Percentiles rank a stretch among this genome's conserved stretches.
These are phyloP conservation scores for Phasianus colchicus DNA, from an alignment of 2,113 vertebrate genomes.

Conservation along the genomic window DNA sequence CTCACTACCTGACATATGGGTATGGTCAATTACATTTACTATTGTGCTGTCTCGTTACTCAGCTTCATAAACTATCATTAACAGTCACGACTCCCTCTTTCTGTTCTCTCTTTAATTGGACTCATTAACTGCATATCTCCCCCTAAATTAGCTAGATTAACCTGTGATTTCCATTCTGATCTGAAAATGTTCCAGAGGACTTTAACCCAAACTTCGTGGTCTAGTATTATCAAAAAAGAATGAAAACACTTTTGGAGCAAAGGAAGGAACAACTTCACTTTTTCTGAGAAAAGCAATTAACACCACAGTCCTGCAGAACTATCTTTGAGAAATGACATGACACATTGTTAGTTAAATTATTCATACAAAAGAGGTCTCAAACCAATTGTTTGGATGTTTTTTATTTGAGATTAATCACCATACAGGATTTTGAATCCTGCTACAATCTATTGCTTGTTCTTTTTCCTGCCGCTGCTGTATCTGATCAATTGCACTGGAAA, in stretches of 20 bases:
- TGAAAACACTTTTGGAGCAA: background rate
- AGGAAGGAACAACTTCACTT: background rate
- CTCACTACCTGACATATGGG: background rate
- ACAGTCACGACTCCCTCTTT: background rate
- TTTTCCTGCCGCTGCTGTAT: background rate
- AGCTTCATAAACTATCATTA: background rate
- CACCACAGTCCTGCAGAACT: background rate
- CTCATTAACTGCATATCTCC: background rate
- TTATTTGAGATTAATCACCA: background rate
- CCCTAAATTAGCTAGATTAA: background rate
- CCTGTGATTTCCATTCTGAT: background rate
- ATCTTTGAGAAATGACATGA: background rate
- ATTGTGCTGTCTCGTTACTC: background rate
- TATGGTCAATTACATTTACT: background rate
- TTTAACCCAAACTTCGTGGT: background rate
- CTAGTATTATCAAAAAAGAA: background rate
- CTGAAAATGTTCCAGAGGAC: rapidly evolving
- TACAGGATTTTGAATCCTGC: background rate
- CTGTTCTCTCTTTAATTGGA: background rate
- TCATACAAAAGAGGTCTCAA: background rate
- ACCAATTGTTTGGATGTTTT: background rate
- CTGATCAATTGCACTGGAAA: conserved; percentile 10
- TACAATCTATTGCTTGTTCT: background rate
- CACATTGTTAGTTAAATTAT: background rate
- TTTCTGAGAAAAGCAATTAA: conserved; percentile 4